phyloP scores from a whole-genome alignment of 2,888 invertebrate species.

The Poecilobothrus nobilitatus region DNA sequence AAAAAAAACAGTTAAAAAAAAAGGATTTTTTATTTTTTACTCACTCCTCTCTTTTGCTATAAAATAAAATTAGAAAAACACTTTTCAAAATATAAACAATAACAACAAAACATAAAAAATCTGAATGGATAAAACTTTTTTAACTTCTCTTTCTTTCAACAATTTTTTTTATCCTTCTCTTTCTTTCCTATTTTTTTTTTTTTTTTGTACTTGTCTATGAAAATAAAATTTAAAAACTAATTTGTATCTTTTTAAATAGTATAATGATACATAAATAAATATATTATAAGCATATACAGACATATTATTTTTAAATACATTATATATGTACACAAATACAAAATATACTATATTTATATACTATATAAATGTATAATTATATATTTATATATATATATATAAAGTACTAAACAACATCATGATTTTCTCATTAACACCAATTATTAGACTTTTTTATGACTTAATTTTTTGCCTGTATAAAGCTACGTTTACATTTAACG shows the following conservation, averaged over 20 bases:
- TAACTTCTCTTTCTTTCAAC: background rate
- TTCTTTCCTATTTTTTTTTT: no score
- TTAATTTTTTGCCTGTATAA: background rate
- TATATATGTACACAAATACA: no score
- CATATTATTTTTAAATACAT: no score
- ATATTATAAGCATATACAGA: no score
- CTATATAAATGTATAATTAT: no score
- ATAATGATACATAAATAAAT: no score
- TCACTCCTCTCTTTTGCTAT: no score
- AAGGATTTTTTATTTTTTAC: background rate
- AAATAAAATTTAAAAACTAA: background rate
- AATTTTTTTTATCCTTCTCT: background rate
- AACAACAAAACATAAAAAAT: background rate
- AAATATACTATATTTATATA: no score
- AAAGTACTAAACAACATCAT: background rate
- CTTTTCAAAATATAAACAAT: background rate
- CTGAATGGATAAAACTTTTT: background rate
- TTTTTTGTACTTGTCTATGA: background rate
- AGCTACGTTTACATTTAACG: background rate
- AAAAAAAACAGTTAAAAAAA: background rate
- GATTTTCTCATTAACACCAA: conserved; percentile 11
- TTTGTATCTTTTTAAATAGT: background rate
- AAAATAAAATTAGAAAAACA: no score
- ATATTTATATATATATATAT: no score
- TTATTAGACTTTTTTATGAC: background rate